Evolutionary conservation across 2,113 vertebrate species (phyloP).

Genomic region (Petrocephalus zakoni): DNA sequence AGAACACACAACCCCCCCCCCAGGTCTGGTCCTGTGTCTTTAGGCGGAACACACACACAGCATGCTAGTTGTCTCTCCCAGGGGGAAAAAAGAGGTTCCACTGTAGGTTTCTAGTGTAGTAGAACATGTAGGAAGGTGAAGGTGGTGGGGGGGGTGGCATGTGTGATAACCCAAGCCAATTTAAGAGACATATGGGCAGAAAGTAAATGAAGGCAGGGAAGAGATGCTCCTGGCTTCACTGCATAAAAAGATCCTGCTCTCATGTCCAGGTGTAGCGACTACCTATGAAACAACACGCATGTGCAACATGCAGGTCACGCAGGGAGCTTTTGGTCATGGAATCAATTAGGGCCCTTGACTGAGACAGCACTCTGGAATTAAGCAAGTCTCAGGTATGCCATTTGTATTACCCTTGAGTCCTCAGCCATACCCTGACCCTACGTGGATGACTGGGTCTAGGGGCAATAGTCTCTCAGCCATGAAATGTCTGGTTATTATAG

Average conservation of each 20-base stretch:
- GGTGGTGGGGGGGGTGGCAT: neutral
- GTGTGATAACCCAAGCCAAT: neutral
- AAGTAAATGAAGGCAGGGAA: neutral
- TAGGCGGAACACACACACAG: neutral
- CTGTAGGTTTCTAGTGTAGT: neutral
- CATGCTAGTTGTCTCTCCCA: neutral
- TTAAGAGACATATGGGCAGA: neutral
- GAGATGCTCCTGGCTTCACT: neutral
- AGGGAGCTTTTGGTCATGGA: no score
- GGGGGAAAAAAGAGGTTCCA: neutral
- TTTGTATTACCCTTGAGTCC: neutral
- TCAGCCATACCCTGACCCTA: neutral
- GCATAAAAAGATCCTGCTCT: neutral
- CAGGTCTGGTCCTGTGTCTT: neutral
- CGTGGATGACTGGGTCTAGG: neutral
- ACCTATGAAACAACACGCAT: neutral
- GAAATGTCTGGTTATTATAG: neutral
- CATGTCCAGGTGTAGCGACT: neutral
- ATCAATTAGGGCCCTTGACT: neutral
- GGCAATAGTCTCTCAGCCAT: neutral
- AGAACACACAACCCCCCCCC: neutral
- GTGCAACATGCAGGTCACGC: neutral
- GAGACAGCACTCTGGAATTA: neutral
- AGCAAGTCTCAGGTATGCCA: neutral
- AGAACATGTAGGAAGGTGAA: neutral